Evolutionary conservation across 2,113 vertebrate species (phyloP).

Genomic region (Protobothrops flavoviridis): DNA sequence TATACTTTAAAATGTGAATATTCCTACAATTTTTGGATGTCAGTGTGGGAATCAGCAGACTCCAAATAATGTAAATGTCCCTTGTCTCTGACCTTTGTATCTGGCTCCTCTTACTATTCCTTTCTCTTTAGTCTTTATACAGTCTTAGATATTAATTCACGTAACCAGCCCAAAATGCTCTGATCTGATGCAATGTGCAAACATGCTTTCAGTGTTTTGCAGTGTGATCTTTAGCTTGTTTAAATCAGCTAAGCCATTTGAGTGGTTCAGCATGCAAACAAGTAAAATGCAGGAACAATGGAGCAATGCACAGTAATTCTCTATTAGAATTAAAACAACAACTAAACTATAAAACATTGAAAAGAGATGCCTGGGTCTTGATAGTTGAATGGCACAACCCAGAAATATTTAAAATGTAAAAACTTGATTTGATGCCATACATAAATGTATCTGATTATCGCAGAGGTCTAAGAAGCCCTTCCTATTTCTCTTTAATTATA

Average conservation of each 20-base stretch:
- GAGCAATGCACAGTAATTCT: constrained; percentile 13
- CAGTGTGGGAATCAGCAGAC: background rate
- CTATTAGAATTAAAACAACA: constrained; percentile 6
- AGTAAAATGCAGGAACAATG: background rate
- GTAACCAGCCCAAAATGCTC: background rate
- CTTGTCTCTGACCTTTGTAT: background rate
- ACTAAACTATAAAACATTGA: constrained; percentile 33
- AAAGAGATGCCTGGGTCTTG: constrained; percentile 26
- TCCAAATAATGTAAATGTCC: background rate
- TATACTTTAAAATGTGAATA: background rate
- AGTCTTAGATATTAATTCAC: background rate
- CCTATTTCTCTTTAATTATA: constrained; percentile 51
- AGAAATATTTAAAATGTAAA: constrained; percentile 3
- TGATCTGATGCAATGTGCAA: constrained; percentile 11
- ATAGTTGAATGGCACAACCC: background rate
- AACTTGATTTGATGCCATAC: constrained; percentile 50
- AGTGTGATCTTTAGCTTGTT: constrained; percentile 28
- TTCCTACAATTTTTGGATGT: background rate
- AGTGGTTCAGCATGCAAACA: background rate
- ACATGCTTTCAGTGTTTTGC: constrained; percentile 1
- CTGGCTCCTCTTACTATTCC: background rate
- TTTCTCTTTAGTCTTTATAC: background rate
- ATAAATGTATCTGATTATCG: constrained; percentile 67
- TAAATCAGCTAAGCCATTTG: background rate
- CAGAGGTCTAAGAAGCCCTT: constrained; percentile 66